Conservation (phyloP, 2,113 vertebrate species). For the Ondatra zibethicus region DNA sequence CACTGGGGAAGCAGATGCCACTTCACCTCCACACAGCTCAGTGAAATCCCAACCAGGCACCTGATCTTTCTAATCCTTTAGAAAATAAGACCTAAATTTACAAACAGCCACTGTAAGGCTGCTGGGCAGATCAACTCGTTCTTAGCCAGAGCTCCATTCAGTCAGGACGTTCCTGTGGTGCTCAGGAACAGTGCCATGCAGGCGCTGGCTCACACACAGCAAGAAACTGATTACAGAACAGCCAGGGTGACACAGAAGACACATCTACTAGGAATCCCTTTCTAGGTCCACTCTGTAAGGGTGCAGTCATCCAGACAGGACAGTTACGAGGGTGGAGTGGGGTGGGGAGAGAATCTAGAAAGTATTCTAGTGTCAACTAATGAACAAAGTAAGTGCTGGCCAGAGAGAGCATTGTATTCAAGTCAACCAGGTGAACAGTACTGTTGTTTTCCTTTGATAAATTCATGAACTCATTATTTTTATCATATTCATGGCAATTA, state of each 20-base stretch:
- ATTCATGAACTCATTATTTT: neutral
- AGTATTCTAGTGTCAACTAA: neutral
- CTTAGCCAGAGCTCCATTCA: neutral
- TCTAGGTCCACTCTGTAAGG: neutral
- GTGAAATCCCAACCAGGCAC: neutral
- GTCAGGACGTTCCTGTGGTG: neutral
- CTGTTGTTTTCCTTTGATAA: neutral
- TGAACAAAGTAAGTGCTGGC: neutral
- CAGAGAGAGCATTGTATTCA: neutral
- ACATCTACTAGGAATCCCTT: neutral
- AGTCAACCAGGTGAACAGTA: neutral
- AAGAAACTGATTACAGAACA: neutral
- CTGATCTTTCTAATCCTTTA: constrained; percentile 1
- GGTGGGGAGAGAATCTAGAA: neutral
- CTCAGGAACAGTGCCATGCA: neutral
- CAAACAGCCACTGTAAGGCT: neutral
- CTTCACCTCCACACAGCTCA: neutral
- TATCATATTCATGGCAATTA: neutral
- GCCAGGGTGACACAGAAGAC: neutral
- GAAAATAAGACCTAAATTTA: neutral
- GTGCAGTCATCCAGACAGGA: neutral
- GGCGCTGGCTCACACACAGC: neutral
- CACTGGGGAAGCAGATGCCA: neutral
- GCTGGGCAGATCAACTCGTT: neutral
- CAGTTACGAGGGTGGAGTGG: neutral